A percentile compares a stretch with the other conserved stretches of the same genome.
phyloP scores from a whole-genome alignment of 2,797 vertebrate species.

The Fistularia commersonii region DNA sequence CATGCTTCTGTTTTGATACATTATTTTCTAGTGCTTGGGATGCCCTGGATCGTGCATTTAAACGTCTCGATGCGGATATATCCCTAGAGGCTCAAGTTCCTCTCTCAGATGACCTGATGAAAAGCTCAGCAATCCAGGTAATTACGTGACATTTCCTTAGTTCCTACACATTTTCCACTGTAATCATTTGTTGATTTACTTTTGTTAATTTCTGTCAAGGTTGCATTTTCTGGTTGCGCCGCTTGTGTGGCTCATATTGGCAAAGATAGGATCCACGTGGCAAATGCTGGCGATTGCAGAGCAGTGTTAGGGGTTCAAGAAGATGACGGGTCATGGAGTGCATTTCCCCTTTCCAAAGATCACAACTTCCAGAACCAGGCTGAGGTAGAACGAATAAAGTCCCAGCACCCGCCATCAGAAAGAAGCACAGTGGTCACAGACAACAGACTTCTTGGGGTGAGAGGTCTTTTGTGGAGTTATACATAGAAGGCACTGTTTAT shows the following conservation, averaged over 20 bases:
- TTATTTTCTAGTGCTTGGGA: slow-evolving; percentile 70
- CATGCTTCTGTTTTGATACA: too few relatives aligned
- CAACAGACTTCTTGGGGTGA: slow-evolving; percentile 84
- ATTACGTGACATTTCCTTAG: background rate
- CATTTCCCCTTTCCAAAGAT: slow-evolving; percentile 85
- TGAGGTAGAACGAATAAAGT: slow-evolving; percentile 82
- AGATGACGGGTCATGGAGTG: slow-evolving; percentile 84
- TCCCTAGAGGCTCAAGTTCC: slow-evolving; percentile 91
- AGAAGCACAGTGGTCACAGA: slow-evolving; percentile 82
- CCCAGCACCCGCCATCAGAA: slow-evolving; percentile 85
- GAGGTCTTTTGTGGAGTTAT: slow-evolving; percentile 3
- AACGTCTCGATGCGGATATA: slow-evolving; percentile 88
- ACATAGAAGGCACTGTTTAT: too few relatives aligned
- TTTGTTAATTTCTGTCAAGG: slow-evolving; percentile 54
- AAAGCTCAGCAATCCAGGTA: slow-evolving; percentile 87
- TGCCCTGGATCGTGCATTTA: slow-evolving; percentile 84
- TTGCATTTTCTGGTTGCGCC: slow-evolving; percentile 90
- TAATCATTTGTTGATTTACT: background rate
- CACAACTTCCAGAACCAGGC: slow-evolving; percentile 83
- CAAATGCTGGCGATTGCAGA: slow-evolving; percentile 89
- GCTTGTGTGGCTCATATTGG: slow-evolving; percentile 89
- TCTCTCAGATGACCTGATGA: slow-evolving; percentile 80
- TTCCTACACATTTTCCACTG: background rate
- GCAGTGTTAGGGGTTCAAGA: slow-evolving; percentile 85
- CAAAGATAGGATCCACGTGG: slow-evolving; percentile 81